phyloP scores from a whole-genome alignment of 1,140 invertebrate species.

The Cotesia glomerata region DNA sequence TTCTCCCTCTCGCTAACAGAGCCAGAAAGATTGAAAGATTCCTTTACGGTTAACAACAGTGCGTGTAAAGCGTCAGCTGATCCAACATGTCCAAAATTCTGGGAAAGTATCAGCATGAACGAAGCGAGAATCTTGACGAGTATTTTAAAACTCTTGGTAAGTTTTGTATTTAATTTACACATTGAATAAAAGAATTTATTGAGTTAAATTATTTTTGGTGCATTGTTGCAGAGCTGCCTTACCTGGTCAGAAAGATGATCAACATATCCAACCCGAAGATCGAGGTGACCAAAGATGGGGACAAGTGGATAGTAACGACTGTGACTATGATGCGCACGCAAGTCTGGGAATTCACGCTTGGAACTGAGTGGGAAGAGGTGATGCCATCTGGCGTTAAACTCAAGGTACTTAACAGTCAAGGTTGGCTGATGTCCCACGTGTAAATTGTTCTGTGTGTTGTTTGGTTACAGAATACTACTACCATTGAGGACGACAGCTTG shows the following conservation, averaged over 20 bases:
- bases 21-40: no score
- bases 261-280: constrained; percentile 65
- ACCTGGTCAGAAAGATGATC: constrained; percentile 70
- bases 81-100: constrained; percentile 60
- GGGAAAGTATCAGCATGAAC: constrained; percentile 69
- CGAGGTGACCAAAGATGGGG: constrained; percentile 65
- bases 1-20: no score
- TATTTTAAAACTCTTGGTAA: constrained; percentile 69
- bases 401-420: constrained; percentile 42
- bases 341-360: constrained; percentile 47
- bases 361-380: constrained; percentile 52
- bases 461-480: constrained; percentile 63
- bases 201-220: no score
- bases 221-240: constrained; percentile 58
- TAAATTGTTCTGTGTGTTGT: no score
- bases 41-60: no score
- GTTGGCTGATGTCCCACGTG: no score
- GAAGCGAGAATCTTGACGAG: constrained; percentile 70
- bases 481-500: constrained; percentile 62
- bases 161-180: no score
- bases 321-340: constrained; percentile 57
- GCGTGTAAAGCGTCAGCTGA: no score
- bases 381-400: constrained; percentile 52
- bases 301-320: constrained; percentile 67
- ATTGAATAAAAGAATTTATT: no score